phyloP scores from a whole-genome alignment of 35 echinoderm and acorn worm species.

The Heliocidaris tuberculata region DNA sequence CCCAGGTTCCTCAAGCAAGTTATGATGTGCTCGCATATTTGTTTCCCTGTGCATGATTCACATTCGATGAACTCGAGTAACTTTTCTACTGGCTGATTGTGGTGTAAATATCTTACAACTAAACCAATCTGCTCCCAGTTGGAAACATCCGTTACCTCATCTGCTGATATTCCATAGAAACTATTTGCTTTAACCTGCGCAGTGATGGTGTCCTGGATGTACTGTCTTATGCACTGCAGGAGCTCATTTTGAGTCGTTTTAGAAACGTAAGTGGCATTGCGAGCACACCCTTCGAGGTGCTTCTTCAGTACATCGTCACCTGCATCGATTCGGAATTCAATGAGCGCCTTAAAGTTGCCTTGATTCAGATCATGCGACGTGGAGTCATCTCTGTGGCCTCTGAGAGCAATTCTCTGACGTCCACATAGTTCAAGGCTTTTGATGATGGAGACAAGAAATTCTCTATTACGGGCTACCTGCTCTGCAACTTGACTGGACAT shows the following conservation, averaged over 20 bases:
- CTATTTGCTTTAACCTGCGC: conserved; percentile 53
- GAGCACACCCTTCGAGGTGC: conserved; percentile 37
- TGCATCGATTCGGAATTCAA: conserved; percentile 53
- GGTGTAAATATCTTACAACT: conserved; percentile 55
- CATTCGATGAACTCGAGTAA: conserved; percentile 59
- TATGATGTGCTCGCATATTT: conserved; percentile 36
- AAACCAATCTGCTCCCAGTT: conserved; percentile 77
- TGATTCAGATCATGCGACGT: conserved; percentile 21
- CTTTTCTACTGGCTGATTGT: conserved; percentile 54
- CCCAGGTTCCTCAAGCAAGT: not conserved
- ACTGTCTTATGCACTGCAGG: conserved; percentile 61
- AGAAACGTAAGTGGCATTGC: conserved; percentile 67
- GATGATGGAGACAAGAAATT: conserved; percentile 56
- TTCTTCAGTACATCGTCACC: conserved; percentile 38
- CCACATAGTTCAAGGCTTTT: conserved; percentile 58
- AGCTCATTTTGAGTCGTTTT: conserved; percentile 75
- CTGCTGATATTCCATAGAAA: conserved; percentile 55
- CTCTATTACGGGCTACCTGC: conserved; percentile 47
- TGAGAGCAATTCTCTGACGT: conserved; percentile 55
- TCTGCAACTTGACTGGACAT: not conserved
- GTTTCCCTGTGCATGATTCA: conserved; percentile 41
- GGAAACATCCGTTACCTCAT: conserved; percentile 70
- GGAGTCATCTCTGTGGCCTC: conserved; percentile 68
- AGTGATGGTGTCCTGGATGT: conserved; percentile 50
- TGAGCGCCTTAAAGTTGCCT: conserved; percentile 71